phyloP scores from a whole-genome alignment of 2,888 invertebrate species.

The Dasypogon diadema region DNA sequence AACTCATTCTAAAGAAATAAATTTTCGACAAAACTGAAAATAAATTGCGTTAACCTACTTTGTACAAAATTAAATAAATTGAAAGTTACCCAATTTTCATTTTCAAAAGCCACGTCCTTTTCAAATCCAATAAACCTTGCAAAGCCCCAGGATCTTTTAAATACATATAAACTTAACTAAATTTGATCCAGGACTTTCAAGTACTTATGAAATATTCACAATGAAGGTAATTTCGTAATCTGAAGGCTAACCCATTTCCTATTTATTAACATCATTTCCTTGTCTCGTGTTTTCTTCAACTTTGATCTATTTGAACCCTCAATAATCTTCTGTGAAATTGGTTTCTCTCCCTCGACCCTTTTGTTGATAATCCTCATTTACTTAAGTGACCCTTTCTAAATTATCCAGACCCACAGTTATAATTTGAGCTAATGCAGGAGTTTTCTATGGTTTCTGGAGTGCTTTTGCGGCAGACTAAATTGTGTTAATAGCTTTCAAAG shows the following conservation, averaged over 20 bases:
- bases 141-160: background rate
- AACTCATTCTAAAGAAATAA: too few relatives aligned
- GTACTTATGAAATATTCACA: slow-evolving; percentile 10
- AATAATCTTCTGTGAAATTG: slow-evolving; percentile 27
- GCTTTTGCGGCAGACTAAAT: slow-evolving; percentile 17
- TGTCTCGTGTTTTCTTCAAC: slow-evolving; percentile 21
- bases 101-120: too few relatives aligned
- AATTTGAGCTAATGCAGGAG: slow-evolving; percentile 18
- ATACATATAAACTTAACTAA: background rate
- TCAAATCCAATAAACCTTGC: background rate
- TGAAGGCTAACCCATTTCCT: slow-evolving; percentile 8
- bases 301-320: slow-evolving; percentile 30
- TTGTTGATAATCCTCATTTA: slow-evolving; percentile 35
- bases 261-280: slow-evolving; percentile 36
- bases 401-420: slow-evolving; percentile 29
- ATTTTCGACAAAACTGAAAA: too few relatives aligned
- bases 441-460: slow-evolving; percentile 31
- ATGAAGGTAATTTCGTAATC: slow-evolving; percentile 20
- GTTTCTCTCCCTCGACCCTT: background rate
- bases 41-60: too few relatives aligned
- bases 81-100: too few relatives aligned
- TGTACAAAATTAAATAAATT: too few relatives aligned
- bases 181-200: background rate
- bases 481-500: slow-evolving; percentile 21
- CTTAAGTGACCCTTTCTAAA: slow-evolving; percentile 37